Evolutionary conservation across 2,888 invertebrate species (phyloP).

Genomic region (Patella caerulea): DNA sequence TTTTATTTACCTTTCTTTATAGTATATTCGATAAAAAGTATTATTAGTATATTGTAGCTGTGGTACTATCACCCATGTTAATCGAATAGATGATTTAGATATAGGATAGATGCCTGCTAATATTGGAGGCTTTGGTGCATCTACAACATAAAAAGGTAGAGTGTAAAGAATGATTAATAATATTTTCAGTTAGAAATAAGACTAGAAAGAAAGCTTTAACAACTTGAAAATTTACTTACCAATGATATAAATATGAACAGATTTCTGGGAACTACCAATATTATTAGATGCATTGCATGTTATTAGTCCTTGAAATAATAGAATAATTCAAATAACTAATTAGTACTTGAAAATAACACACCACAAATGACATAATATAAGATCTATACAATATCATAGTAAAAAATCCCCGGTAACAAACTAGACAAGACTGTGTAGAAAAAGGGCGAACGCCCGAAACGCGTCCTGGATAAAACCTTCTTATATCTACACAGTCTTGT

Average conservation of each 20-base stretch:
- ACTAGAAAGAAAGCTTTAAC: too few species aligned
- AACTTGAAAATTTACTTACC: slow-evolving; percentile 40
- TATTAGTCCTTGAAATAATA: slow-evolving; percentile 46
- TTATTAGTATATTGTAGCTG: neutral
- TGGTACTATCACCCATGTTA: slow-evolving; percentile 47
- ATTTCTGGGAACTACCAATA: slow-evolving; percentile 45
- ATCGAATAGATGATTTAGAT: slow-evolving; percentile 56
- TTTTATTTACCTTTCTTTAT: neutral
- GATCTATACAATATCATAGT: too few species aligned
- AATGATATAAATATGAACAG: slow-evolving; percentile 46
- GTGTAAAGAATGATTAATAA: neutral
- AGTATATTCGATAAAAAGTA: slow-evolving; percentile 1
- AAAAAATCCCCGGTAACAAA: too few species aligned
- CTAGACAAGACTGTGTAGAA: too few species aligned
- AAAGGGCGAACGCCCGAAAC: too few species aligned
- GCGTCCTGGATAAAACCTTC: too few species aligned
- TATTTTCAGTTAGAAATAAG: too few species aligned
- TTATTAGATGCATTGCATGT: slow-evolving; percentile 47
- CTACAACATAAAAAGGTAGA: slow-evolving; percentile 32
- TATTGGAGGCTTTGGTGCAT: slow-evolving; percentile 56
- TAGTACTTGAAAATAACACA: too few species aligned
- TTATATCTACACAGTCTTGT: too few species aligned
- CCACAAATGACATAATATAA: too few species aligned
- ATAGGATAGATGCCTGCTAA: slow-evolving; percentile 42
- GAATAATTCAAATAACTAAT: neutral